These are phyloP conservation scores for Pollenia griseotomentosa DNA, from an alignment of 2,888 invertebrate species.

Conservation along the genomic window DNA sequence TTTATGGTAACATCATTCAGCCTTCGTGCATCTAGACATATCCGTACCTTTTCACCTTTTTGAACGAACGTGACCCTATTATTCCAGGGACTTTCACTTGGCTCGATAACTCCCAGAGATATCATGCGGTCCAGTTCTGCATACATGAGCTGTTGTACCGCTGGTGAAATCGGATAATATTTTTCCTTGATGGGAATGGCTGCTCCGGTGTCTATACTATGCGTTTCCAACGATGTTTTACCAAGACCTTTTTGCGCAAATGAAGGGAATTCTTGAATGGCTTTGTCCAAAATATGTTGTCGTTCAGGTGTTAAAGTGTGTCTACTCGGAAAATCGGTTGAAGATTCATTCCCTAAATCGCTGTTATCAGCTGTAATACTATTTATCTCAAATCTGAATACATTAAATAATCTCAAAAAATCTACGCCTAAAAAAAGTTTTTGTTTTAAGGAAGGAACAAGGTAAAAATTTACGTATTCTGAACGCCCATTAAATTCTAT, in stretches of 20 bases:
- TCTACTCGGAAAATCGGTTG: not conserved
- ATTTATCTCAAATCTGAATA: not conserved
- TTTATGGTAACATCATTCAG: conserved; percentile 54
- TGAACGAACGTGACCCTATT: conserved; percentile 48
- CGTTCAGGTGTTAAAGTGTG: not conserved
- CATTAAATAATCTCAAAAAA: conserved; percentile 16
- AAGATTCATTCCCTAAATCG: not conserved
- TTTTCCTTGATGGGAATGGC: conserved; percentile 64
- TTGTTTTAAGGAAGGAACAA: conserved; percentile 44
- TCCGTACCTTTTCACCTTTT: conserved; percentile 16
- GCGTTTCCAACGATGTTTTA: not conserved
- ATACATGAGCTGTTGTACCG: conserved; percentile 62
- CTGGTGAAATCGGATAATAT: conserved; percentile 68
- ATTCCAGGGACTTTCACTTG: conserved; percentile 72
- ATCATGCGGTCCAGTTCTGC: conserved; percentile 78
- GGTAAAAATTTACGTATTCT: conserved; percentile 29
- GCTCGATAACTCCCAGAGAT: conserved; percentile 76
- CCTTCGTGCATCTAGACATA: conserved; percentile 55
- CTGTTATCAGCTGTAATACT: not conserved
- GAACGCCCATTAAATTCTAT: conserved; percentile 34
- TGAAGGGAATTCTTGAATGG: not conserved
- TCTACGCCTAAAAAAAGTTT: conserved; percentile 47
- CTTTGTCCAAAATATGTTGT: not conserved
- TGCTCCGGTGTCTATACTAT: conserved; percentile 36
- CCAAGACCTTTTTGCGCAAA: conserved; percentile 17